A percentile compares a stretch with the other conserved stretches of the same genome.
These are phyloP conservation scores for Trissolcus brochymenae DNA, from an alignment of 2,888 invertebrate species.

Conservation along the genomic window DNA sequence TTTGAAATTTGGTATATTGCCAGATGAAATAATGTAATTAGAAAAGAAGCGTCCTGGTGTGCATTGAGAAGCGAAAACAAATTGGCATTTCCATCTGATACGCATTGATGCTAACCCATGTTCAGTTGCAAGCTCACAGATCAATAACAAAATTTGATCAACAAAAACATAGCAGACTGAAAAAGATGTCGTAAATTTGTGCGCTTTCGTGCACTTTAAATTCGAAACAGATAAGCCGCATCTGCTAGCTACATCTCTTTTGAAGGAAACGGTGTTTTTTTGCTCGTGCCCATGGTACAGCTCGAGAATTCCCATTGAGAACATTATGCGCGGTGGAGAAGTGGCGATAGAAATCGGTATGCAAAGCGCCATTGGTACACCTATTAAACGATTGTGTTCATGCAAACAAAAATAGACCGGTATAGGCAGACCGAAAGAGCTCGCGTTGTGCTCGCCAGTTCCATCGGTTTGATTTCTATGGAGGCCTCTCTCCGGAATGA, in stretches of 20 bases:
- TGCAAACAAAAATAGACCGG: constrained; percentile 49
- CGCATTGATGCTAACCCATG: too few relatives aligned
- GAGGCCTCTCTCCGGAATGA: constrained; percentile 59
- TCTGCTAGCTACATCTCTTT: constrained; percentile 31
- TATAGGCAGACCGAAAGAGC: constrained; percentile 22
- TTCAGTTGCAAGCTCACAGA: too few relatives aligned
- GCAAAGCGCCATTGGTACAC: constrained; percentile 48
- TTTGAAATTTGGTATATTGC: too few relatives aligned
- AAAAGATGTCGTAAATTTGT: constrained; percentile 2
- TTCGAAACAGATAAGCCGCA: constrained; percentile 37
- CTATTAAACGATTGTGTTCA: constrained; percentile 47
- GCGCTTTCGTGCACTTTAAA: constrained; percentile 25
- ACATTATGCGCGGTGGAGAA: constrained; percentile 29
- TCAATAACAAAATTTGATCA: constrained; percentile 1
- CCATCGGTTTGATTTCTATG: constrained; percentile 58
- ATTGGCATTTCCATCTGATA: too few relatives aligned
- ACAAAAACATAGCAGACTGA: not conserved
- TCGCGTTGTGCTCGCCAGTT: constrained; percentile 30
- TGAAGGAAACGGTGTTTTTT: constrained; percentile 26
- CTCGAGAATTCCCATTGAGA: constrained; percentile 40
- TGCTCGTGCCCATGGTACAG: constrained; percentile 24
- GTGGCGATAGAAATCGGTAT: constrained; percentile 53
- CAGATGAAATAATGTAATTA: too few relatives aligned
- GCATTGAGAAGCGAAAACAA: too few relatives aligned
- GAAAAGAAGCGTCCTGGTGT: too few relatives aligned